phyloP scores from a whole-genome alignment of 1,140 invertebrate species.

The Caenorhabditis tropicalis region DNA sequence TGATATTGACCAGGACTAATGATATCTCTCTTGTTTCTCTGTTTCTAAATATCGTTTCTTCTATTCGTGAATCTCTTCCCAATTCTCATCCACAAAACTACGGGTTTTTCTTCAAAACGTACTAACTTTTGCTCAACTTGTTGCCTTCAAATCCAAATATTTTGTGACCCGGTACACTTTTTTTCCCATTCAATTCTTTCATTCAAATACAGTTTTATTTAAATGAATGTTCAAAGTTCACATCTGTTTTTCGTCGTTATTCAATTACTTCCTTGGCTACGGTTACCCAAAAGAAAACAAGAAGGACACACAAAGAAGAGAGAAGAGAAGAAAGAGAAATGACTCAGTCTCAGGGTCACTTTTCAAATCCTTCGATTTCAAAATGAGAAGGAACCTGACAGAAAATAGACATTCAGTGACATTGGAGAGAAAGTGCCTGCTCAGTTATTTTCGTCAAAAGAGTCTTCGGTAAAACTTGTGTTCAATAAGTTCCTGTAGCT shows the following conservation, averaged over 20 bases:
- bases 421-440: background rate
- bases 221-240: background rate
- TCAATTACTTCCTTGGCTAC: background rate
- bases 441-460: background rate
- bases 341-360: constrained; percentile 15
- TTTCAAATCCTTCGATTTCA: background rate
- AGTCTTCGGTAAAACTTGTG: background rate
- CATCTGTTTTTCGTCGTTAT: background rate
- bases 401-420: background rate
- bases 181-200: background rate
- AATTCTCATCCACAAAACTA: background rate
- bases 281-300: background rate
- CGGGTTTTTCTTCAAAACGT: background rate
- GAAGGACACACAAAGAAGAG: background rate
- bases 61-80: background rate
- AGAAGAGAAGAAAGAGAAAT: background rate
- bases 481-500: too few relatives aligned
- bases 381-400: background rate
- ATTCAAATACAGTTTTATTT: background rate
- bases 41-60: background rate
- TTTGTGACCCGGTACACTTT: background rate
- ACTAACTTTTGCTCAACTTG: constrained; percentile 42
- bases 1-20: constrained; percentile 54
- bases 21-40: background rate
- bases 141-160: background rate